These are phyloP conservation scores for Cactoblastis cactorum DNA, from an alignment of 2,888 invertebrate genomes.

Conservation along the genomic window DNA sequence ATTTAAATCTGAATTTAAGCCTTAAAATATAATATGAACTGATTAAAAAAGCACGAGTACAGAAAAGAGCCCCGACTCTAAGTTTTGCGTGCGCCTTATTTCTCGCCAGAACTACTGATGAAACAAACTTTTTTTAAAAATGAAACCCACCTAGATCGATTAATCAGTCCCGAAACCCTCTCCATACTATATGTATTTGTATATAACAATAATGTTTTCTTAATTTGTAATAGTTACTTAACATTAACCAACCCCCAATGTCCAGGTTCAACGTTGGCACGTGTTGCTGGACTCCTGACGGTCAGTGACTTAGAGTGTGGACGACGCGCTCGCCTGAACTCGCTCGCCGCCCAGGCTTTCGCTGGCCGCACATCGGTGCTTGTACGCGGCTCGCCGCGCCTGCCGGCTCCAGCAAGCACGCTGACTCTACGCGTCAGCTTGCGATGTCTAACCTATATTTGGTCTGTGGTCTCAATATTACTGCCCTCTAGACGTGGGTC, in stretches of 20 bases:
- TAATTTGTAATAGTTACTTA: not conserved
- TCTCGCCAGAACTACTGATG: too few species aligned
- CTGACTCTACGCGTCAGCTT: constrained; percentile 20
- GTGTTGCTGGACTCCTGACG: constrained; percentile 89
- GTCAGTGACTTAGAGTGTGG: constrained; percentile 54
- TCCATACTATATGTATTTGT: too few species aligned
- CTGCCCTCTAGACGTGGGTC: too few species aligned
- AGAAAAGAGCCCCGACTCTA: too few species aligned
- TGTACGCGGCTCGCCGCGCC: constrained; percentile 23
- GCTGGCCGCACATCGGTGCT: constrained; percentile 20
- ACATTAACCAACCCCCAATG: not conserved
- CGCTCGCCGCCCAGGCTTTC: constrained; percentile 25
- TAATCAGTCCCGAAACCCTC: too few species aligned
- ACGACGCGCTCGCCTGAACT: constrained; percentile 41
- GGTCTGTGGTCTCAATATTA: constrained; percentile 1
- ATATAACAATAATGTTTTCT: too few species aligned
- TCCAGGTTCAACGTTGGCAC: constrained; percentile 95
- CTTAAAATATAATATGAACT: too few species aligned
- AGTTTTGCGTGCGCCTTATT: too few species aligned
- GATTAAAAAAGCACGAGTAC: too few species aligned
- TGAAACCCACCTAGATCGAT: too few species aligned
- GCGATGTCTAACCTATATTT: constrained; percentile 6
- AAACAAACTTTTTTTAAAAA: too few species aligned
- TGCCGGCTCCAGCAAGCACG: constrained; percentile 11
- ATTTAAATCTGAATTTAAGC: too few species aligned